phyloP scores from a whole-genome alignment of 2,113 vertebrate genomes.

The Aplodontia rufa region DNA sequence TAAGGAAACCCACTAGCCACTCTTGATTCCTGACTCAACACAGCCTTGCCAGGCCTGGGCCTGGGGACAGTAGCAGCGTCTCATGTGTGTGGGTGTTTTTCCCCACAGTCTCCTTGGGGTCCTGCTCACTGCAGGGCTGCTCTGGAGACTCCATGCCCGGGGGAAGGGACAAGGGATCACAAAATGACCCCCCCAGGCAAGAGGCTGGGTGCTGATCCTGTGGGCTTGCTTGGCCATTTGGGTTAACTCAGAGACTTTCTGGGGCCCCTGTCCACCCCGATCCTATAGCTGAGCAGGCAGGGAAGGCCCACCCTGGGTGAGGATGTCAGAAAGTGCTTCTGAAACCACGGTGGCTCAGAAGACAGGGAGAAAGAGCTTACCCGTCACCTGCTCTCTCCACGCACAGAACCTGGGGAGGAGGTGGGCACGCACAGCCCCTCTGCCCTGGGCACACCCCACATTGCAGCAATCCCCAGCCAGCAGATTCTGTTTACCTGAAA shows the following conservation, averaged over 20 bases:
- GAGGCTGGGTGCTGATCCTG: neutral
- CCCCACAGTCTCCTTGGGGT: neutral
- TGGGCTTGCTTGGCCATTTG: rapidly evolving
- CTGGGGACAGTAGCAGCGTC: rapidly evolving
- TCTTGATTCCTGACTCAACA: neutral
- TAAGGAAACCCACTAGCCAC: neutral
- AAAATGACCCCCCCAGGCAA: rapidly evolving
- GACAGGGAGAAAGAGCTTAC: rapidly evolving
- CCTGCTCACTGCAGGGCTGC: neutral
- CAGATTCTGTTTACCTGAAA: neutral
- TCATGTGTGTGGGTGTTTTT: neutral
- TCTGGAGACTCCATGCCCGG: neutral
- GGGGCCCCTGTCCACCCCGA: neutral
- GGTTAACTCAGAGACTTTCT: neutral
- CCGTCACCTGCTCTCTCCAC: neutral
- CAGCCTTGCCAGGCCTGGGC: neutral
- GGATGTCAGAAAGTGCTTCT: too few species aligned
- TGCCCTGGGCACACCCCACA: neutral
- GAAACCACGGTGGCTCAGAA: neutral
- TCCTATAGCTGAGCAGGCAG: neutral
- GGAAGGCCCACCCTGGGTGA: rapidly evolving
- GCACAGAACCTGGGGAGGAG: rapidly evolving
- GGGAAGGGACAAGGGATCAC: neutral
- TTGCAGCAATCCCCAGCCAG: neutral
- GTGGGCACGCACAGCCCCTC: neutral